These are phyloP conservation scores for Dipodomys merriami DNA, from an alignment of 2,113 vertebrate genomes.

Conservation along the genomic window DNA sequence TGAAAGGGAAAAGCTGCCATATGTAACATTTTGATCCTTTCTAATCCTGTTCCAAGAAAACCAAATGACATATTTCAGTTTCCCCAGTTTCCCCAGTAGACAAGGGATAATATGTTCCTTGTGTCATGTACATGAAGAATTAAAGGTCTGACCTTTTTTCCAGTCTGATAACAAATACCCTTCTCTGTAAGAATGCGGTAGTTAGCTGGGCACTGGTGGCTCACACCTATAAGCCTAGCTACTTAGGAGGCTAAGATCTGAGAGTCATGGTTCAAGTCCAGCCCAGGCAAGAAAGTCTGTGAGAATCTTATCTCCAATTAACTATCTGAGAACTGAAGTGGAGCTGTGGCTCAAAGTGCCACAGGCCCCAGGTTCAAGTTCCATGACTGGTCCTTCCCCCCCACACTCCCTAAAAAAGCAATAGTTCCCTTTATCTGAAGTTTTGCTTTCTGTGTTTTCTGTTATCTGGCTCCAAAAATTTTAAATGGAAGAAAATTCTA, in stretches of 20 bases:
- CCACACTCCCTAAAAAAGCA: no score
- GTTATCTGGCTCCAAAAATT: not conserved
- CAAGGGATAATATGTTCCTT: not conserved
- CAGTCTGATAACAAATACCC: not conserved
- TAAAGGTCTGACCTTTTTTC: not conserved
- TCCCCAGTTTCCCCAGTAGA: not conserved
- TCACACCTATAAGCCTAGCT: not conserved
- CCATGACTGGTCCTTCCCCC: no score
- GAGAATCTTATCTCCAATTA: no score
- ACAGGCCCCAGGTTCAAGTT: no score
- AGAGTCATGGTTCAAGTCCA: no score
- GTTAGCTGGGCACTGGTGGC: not conserved
- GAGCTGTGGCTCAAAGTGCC: no score
- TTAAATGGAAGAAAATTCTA: not conserved
- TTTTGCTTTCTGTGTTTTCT: not conserved
- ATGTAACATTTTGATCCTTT: not conserved
- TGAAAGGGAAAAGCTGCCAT: not conserved
- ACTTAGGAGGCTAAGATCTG: no score
- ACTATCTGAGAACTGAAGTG: no score
- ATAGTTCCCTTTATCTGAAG: not conserved
- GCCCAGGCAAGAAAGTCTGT: no score
- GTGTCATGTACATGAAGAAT: fast-evolving
- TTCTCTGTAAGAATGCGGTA: not conserved
- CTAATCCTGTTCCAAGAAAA: not conserved
- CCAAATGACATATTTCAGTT: not conserved